These are phyloP conservation scores for Amiota mariae DNA, from an alignment of 2,888 invertebrate genomes.

Conservation along the genomic window DNA sequence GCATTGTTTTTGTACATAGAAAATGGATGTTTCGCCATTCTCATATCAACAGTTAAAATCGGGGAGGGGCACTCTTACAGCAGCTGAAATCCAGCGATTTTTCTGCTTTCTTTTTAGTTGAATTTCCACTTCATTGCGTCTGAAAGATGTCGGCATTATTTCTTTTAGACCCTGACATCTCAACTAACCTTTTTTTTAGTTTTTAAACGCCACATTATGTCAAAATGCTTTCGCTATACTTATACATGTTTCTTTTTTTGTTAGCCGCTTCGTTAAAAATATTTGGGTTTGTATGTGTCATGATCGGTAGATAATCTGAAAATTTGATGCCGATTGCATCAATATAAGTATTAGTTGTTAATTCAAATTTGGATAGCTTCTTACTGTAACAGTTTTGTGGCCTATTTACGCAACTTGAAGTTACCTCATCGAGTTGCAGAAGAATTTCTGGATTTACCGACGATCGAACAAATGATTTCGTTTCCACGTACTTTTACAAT, in stretches of 20 bases:
- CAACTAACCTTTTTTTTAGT: constrained; percentile 47
- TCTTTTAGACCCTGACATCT: constrained; percentile 29
- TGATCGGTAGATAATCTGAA: no score
- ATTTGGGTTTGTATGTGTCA: neutral
- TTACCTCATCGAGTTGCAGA: no score
- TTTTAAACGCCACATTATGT: constrained; percentile 73
- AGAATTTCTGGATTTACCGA: no score
- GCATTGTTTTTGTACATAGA: neutral
- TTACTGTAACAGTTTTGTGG: no score
- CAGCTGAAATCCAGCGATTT: constrained; percentile 41
- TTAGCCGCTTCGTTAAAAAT: neutral
- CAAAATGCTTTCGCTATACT: constrained; percentile 65
- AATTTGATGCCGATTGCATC: no score
- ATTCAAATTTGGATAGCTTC: no score
- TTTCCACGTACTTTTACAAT: no score
- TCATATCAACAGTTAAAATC: constrained; percentile 21
- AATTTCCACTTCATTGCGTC: constrained; percentile 10
- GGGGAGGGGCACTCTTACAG: constrained; percentile 41
- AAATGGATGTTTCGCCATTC: neutral
- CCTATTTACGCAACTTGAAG: no score
- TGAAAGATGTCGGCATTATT: constrained; percentile 28
- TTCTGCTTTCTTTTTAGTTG: neutral
- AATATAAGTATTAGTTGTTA: no score
- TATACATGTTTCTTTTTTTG: no score
- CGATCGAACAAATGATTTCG: no score